A percentile compares a stretch with the other conserved stretches of the same genome.
These are phyloP conservation scores for Diabrotica virgifera DNA, from an alignment of 1,140 invertebrate species.

Conservation along the genomic window DNA sequence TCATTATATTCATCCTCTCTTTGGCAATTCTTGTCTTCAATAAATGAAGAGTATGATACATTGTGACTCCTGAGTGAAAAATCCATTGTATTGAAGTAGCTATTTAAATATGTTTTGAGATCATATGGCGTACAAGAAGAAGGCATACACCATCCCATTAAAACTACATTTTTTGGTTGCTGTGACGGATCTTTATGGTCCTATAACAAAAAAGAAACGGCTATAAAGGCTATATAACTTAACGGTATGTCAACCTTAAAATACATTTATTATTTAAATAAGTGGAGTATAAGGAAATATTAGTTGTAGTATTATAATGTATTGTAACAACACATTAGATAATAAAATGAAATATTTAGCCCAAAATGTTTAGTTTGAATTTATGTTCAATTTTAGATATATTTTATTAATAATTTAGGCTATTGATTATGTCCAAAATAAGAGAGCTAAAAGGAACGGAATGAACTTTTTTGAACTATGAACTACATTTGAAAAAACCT, in stretches of 20 bases:
- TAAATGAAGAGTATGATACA: conserved; percentile 43
- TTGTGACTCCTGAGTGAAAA: conserved; percentile 46
- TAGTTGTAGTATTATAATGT: neutral
- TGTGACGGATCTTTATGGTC: conserved; percentile 43
- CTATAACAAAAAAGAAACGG: conserved; percentile 21
- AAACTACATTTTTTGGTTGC: conserved; percentile 49
- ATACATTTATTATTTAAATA: neutral
- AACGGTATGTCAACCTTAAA: neutral
- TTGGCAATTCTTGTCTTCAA: conserved; percentile 43
- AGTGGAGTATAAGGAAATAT: neutral
- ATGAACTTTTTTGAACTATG: too few relatives aligned
- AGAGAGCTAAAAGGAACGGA: too few relatives aligned
- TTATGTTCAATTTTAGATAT: too few relatives aligned
- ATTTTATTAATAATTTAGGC: too few relatives aligned
- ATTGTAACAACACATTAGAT: too few relatives aligned
- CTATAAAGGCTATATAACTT: too few relatives aligned
- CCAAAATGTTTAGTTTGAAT: too few relatives aligned
- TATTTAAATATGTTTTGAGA: conserved; percentile 46
- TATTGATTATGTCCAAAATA: too few relatives aligned
- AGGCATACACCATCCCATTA: conserved; percentile 55
- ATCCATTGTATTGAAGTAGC: conserved; percentile 48
- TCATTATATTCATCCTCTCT: conserved; percentile 36
- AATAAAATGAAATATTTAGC: too few relatives aligned
- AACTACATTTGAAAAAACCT: too few relatives aligned
- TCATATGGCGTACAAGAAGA: conserved; percentile 48